Base-by-base conservation (phyloP, 53 echinoderm and acorn worm species). In the Patiria pectinifera region DNA sequence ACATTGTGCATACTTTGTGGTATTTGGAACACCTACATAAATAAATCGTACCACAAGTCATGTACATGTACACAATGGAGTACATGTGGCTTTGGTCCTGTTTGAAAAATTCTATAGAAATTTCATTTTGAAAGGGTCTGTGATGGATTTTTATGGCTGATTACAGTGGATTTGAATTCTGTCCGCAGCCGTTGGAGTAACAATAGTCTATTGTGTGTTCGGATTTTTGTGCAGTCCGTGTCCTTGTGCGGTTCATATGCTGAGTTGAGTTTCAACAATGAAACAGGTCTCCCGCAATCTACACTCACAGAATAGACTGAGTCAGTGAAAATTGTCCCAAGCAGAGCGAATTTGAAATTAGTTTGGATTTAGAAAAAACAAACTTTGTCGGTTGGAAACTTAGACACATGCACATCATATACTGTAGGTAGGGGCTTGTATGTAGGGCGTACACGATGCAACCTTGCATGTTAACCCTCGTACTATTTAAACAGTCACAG, bases 161-260 rank as follows among this genome's bases (percentile, higher is more conserved):
- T 18, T 74, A 45, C 45, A 12, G 80, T 79, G 47, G 46, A 13
- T 79, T 79, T 79, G 80, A 79, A 45, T 44, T 79, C 80, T 79
- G 80, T 79, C 5, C 12, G 0, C 47, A 79, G 45, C 15, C 45
- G 47, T 46, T 44, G 45, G 24, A 0, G 0, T 46, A 47, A 79
- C 47, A 79, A 79, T 46, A 46, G 80, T 6, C 13, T 45, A 79
- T 79, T 79, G 45, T 47, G 45, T 53, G 16, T 45, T 45, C 1
- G 3, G 15, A 8, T 6, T 53, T 82, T 58, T 82, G 60, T 69
- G 69, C 46, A n/a, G 61, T 58, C 35, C 43, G 22, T 48, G 88
- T 76, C 78, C 88, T 88, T 88, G 88, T 8, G 13, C 77, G 60
- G 75, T 88, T 88, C 88, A 78, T 59, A 76, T 76, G 78, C 88